Evolutionary conservation across 1,140 invertebrate genomes (phyloP).

Genomic region (Tribolium castaneum): DNA sequence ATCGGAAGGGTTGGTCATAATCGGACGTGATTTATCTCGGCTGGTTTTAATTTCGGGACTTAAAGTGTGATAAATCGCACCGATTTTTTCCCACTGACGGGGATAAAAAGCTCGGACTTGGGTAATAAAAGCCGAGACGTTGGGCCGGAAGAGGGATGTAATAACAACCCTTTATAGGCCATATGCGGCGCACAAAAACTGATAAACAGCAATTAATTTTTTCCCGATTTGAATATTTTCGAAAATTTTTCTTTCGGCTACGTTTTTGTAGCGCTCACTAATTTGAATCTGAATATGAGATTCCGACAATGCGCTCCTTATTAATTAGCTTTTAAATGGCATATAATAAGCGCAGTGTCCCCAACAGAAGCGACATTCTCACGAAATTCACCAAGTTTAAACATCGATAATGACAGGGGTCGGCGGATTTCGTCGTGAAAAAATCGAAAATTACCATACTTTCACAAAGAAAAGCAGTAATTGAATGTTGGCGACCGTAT

Average conservation of each 20-base stretch:
- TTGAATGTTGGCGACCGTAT: background rate
- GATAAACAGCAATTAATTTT: no score
- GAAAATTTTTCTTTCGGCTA: background rate
- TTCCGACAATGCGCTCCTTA: background rate
- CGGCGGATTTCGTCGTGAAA: background rate
- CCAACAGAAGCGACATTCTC: background rate
- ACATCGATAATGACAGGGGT: background rate
- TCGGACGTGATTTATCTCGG: background rate
- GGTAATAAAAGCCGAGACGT: conserved; percentile 44
- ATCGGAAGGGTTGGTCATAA: background rate
- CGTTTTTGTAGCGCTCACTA: background rate
- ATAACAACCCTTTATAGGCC: conserved; percentile 54
- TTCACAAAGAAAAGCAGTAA: background rate
- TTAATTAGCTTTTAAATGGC: background rate
- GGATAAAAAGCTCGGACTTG: conserved; percentile 12
- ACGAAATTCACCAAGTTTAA: background rate
- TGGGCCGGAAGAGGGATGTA: conserved; percentile 52
- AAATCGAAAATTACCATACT: conserved; percentile 24
- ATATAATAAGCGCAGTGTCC: background rate
- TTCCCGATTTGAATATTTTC: no score
- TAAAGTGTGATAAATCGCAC: conserved; percentile 13
- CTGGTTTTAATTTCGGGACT: background rate
- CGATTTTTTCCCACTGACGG: conserved; percentile 7
- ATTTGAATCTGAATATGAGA: background rate
- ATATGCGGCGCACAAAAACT: conserved; percentile 52